Percentiles rank a stretch among this genome's conserved stretches.
These are phyloP conservation scores for Ophion obscuratus DNA, from an alignment of 2,888 invertebrate genomes.

Conservation along the genomic window DNA sequence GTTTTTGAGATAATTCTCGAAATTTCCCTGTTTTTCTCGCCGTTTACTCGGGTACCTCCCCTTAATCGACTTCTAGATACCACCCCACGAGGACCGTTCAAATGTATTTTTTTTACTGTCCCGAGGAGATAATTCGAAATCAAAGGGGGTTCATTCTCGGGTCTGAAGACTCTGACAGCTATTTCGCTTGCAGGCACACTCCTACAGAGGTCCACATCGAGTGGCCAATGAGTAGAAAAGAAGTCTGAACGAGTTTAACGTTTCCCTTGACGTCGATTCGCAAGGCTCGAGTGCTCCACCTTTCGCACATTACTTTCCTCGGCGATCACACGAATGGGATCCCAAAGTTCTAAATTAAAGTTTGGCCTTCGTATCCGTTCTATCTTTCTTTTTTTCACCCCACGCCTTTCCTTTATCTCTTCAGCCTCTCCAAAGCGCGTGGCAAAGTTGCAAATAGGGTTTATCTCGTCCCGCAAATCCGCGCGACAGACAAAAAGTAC, in stretches of 20 bases:
- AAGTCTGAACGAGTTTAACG: slow-evolving; percentile 28
- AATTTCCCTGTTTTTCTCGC: no score
- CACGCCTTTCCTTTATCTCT: slow-evolving; percentile 3
- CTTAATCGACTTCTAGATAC: neutral
- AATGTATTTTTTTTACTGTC: neutral
- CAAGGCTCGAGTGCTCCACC: slow-evolving; percentile 16
- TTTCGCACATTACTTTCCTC: slow-evolving; percentile 28
- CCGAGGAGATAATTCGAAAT: slow-evolving; percentile 36
- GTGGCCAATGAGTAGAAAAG: slow-evolving; percentile 30
- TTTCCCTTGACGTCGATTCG: slow-evolving; percentile 27
- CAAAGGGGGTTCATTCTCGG: slow-evolving; percentile 1
- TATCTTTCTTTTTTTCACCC: slow-evolving; percentile 19
- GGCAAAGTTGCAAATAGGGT: slow-evolving; percentile 65
- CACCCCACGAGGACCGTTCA: neutral
- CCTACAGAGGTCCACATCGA: slow-evolving; percentile 8
- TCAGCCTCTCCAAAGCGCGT: slow-evolving; percentile 10
- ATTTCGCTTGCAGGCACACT: slow-evolving; percentile 11
- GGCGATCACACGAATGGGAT: slow-evolving; percentile 36
- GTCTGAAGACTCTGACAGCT: neutral
- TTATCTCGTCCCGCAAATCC: slow-evolving; percentile 59
- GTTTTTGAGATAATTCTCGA: no score
- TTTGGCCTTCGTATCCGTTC: slow-evolving; percentile 22
- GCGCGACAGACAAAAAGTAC: slow-evolving; percentile 17
- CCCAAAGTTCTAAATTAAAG: slow-evolving; percentile 57
- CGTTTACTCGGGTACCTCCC: no score